phyloP scores from a whole-genome alignment of 1,140 invertebrate genomes.

The Acromyrmex heyeri region DNA sequence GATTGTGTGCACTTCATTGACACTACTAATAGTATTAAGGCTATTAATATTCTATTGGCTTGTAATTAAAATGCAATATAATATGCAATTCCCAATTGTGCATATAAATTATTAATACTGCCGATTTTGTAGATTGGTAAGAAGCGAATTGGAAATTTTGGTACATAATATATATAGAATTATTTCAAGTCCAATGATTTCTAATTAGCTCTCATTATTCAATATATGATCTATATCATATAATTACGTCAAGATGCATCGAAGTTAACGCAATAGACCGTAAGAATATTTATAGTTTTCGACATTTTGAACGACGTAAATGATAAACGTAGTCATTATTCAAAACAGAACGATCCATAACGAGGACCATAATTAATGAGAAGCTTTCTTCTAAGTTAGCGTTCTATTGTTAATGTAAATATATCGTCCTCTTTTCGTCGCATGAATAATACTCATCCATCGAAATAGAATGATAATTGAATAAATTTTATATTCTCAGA shows the following conservation, averaged over 20 bases:
- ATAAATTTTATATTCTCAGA: background rate
- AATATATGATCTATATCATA: background rate
- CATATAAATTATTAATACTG: constrained; percentile 43
- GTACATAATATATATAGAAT: constrained; percentile 41
- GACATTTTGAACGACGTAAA: background rate
- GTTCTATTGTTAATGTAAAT: constrained; percentile 1
- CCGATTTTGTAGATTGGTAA: constrained; percentile 38
- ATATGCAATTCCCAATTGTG: constrained; percentile 32
- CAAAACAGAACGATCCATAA: constrained; percentile 6
- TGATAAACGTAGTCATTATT: constrained; percentile 4
- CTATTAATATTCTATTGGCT: constrained; percentile 48
- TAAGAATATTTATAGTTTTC: background rate
- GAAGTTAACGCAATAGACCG: background rate
- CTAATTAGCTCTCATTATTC: background rate
- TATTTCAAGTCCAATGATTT: constrained; percentile 43
- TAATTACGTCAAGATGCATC: constrained; percentile 8
- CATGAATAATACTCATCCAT: constrained; percentile 9
- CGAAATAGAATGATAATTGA: background rate
- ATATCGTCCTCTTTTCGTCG: background rate
- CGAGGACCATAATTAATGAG: constrained; percentile 52
- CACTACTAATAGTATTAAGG: constrained; percentile 38
- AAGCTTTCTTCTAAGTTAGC: background rate
- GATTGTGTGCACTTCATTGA: constrained; percentile 34
- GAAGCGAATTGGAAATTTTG: constrained; percentile 59
- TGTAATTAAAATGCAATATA: constrained; percentile 53